Evolutionary conservation across 2,113 vertebrate species (phyloP).

Genomic region (Silurus glanis): DNA sequence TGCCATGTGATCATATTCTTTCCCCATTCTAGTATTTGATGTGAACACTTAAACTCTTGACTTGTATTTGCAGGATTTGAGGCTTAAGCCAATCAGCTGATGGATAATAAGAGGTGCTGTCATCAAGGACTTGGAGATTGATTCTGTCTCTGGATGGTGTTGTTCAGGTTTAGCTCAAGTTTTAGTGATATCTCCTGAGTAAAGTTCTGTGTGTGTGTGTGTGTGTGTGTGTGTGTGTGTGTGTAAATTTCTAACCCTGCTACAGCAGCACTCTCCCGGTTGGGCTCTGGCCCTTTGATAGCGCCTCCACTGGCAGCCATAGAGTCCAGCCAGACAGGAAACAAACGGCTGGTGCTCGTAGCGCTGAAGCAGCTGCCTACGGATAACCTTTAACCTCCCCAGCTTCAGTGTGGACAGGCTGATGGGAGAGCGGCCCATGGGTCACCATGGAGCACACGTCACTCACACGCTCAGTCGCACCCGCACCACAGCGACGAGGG

Average conservation of each 20-base stretch:
- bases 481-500: background rate
- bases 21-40: too few relatives aligned
- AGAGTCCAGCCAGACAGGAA: conserved; percentile 83
- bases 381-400: conserved; percentile 83
- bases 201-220: background rate
- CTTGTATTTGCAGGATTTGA: too few relatives aligned
- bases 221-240: background rate
- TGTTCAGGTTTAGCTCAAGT: background rate
- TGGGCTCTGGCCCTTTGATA: conserved; percentile 76
- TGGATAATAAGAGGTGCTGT: too few relatives aligned
- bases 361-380: conserved; percentile 76
- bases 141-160: too few relatives aligned
- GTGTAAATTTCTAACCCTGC: conserved; percentile 62
- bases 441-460: conserved; percentile 63
- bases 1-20: too few relatives aligned
- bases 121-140: too few relatives aligned
- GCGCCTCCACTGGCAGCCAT: conserved; percentile 85
- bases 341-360: conserved; percentile 83
- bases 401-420: conserved; percentile 74
- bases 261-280: conserved; percentile 85
- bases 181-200: background rate
- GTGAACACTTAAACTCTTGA: too few relatives aligned
- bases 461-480: conserved; percentile 46
- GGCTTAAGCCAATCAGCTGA: too few relatives aligned
- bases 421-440: conserved; percentile 63